Evolutionary conservation across 2,797 vertebrate genomes (phyloP), one percentile per base, ranked within the genome.

Genomic region (Clarias pachynema): DNA sequence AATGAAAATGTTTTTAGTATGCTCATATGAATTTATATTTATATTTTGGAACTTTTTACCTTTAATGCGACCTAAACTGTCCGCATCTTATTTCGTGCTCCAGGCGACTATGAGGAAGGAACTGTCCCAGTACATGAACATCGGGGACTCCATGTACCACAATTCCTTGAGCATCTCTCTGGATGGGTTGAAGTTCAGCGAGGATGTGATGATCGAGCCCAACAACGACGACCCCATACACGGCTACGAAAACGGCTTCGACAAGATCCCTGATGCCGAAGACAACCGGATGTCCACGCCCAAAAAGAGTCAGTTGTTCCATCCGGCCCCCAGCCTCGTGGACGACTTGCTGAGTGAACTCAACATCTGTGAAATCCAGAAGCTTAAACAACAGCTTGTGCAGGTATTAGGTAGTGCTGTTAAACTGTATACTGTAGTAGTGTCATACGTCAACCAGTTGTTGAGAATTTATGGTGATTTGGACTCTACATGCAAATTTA

Each of bases 291-390:
- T 91, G 0, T 95, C 95, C 15, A 94, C 88, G 0, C 95, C 96
- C 86, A 97, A 96, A 91, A 97, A 96, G 90, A 95, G 95, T 1
- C 95, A 96, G 34, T 87, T 90, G 53, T 94, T 96, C 70, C 96
- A 95, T 37, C 98, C 98, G 0, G 96, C 97, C 6, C 97, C 98
- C 0, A 98, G 98, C 89, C 94, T 99, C 0, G 98, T 99, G 89
- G 98, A 98, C 0, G 98, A 99, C 94, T 96, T 99, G 84, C 94
- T 99, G 84, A 99, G 97, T 3, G 98, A 99, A 89, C 96, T 99
- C 85, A 99, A 99, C 92, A 97, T 99, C 93, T 99, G 97, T 0
- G 98, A 99, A 95, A 99, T 99, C 92, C 98, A 99, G 94, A 99
- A 99, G 91, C 93, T 99, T 69, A 99, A 99, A 90, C 98, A 99